Percentiles rank a stretch among this genome's conserved stretches.
Conservation (phyloP, 2,888 invertebrate genomes). For the Phaedon cochleariae region DNA sequence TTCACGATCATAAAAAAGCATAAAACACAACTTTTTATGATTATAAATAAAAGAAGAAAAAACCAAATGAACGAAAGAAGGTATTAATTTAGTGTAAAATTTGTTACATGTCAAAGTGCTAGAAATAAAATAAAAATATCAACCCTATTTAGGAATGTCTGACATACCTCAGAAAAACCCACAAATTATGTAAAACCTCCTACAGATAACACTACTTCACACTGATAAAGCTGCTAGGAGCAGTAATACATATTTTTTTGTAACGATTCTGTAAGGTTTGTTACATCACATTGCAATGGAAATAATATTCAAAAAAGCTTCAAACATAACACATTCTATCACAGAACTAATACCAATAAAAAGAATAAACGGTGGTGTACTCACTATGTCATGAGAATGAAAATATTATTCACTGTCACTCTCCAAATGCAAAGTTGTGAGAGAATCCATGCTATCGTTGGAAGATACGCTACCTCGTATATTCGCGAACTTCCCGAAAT, state of each 20-base stretch:
- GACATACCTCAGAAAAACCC: neutral
- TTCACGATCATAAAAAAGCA: neutral
- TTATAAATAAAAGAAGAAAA: neutral
- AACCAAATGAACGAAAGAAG: neutral
- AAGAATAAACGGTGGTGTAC: conserved; percentile 26
- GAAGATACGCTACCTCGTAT: conserved; percentile 53
- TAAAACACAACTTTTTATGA: too few species aligned
- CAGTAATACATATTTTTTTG: conserved; percentile 27
- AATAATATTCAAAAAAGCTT: conserved; percentile 37
- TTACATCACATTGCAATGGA: conserved; percentile 34
- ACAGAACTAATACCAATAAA: conserved; percentile 39
- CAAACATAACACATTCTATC: conserved; percentile 40
- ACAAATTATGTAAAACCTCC: neutral
- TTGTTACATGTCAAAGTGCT: neutral
- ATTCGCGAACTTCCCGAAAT: conserved; percentile 48
- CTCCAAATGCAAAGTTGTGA: conserved; percentile 48
- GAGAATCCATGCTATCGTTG: conserved; percentile 53
- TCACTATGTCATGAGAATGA: conserved; percentile 21
- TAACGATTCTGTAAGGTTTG: conserved; percentile 31
- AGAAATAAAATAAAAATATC: neutral
- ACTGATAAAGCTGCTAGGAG: conserved; percentile 30
- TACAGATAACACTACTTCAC: conserved; percentile 3
- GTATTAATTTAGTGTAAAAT: neutral
- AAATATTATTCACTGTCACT: conserved; percentile 46
- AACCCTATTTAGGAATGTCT: neutral